Conservation (phyloP, 2,888 invertebrate species). For the Fragum whitleyi region DNA sequence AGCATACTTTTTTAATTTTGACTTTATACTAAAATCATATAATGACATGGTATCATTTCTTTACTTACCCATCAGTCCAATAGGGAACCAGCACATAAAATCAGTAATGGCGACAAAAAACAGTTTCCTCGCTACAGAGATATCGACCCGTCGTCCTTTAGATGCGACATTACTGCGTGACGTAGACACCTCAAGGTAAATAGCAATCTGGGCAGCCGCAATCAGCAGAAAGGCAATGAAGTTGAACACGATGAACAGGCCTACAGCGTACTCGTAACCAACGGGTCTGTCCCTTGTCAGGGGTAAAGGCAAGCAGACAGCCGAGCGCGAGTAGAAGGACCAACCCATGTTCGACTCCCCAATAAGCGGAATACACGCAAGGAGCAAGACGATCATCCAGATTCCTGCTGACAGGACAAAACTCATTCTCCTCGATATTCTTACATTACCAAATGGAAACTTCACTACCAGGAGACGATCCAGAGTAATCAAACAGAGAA, state of each 20-base stretch:
- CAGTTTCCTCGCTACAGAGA: conserved; percentile 80
- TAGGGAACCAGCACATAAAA: conserved; percentile 81
- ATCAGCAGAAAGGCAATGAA: conserved; percentile 79
- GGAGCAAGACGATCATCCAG: conserved; percentile 75
- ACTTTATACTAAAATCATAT: no score
- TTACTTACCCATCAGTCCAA: conserved; percentile 64
- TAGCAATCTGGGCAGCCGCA: conserved; percentile 78
- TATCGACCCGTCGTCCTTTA: conserved; percentile 59
- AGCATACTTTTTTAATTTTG: no score
- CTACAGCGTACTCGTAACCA: conserved; percentile 83
- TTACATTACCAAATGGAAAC: conserved; percentile 86
- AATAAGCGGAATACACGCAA: conserved; percentile 80
- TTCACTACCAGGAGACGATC: conserved; percentile 88
- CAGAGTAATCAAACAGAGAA: conserved; percentile 88
- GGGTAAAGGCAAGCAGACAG: conserved; percentile 82
- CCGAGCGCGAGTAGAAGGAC: conserved; percentile 80
- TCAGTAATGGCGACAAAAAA: conserved; percentile 79
- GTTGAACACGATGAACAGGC: conserved; percentile 81
- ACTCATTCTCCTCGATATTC: conserved; percentile 71
- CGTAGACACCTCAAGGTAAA: conserved; percentile 74
- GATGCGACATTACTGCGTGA: conserved; percentile 25
- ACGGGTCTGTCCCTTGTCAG: conserved; percentile 80
- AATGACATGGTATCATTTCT: no score
- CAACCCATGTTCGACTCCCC: conserved; percentile 77
- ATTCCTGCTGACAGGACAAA: conserved; percentile 64